Evolutionary conservation across 2,888 invertebrate species (phyloP), one percentile per base, ranked within the genome.

Genomic region (Chrysotoxum bicinctum): DNA sequence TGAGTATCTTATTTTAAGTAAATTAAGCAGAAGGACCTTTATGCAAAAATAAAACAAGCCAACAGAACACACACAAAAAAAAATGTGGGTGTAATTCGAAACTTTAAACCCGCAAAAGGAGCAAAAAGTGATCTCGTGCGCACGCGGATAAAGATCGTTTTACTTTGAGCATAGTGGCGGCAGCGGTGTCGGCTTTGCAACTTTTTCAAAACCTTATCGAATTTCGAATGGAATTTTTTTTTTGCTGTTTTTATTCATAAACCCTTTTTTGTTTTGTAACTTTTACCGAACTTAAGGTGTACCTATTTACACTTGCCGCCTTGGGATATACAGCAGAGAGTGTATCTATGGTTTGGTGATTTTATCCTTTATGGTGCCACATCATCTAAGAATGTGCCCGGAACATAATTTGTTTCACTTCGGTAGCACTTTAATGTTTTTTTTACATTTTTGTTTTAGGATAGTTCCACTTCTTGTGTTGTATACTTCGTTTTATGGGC

Each of bases 251-350:
- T 50, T 8, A 1, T 10, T 45, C 6, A 12, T 26, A 58, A 32
- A 32, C 19, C 10, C 26, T 35, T 80, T 58, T 40, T 8, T 43
- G 6, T 62, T 58, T 60, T 48, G 54, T 64, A 45, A 64, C 19
- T 40, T 58, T 35, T 12, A 30, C 21, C 19, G 23, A 54, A 69
- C 40, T 48, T n/a, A 74, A 83, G 83, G 85, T 85, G 81, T 81
- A 81, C 76, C 73, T 77, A 73, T 73, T 81, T 81, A 81, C 81
- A 85, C 85, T 85, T 85, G 81, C 81, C 85, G 85, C 85, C 76
- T 77, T 81, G 72, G n/a, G 48, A 23, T 48, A 5, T 35, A 19
- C 3, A 21, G 43, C 14, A 84, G 12, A 70, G 40, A 14, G 10
- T n/a, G 54, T 58, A 78, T 74, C 21, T 26, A 58, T 79, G 23